Conservation (phyloP, 2,888 invertebrate species). For the Chelonus formosanus region DNA sequence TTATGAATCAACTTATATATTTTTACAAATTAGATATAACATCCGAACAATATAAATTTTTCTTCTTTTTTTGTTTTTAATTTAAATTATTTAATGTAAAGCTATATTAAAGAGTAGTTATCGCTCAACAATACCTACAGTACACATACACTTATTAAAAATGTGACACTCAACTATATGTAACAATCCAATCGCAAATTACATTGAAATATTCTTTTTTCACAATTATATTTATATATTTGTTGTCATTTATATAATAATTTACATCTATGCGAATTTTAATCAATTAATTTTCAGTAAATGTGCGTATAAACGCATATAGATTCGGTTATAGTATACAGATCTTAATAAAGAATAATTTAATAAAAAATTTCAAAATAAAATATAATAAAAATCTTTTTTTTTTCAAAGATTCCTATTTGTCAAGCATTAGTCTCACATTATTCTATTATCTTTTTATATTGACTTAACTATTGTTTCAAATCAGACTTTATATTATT, state of each 20-base stretch:
- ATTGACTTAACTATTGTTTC: constrained; percentile 37
- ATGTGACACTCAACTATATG: constrained; percentile 4
- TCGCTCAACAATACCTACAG: constrained; percentile 16
- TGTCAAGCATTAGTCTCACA: not conserved
- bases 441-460: constrained; percentile 33
- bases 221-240: not conserved
- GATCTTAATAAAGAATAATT: not conserved
- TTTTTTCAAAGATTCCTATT: not conserved
- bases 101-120: not conserved
- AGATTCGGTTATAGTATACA: not conserved
- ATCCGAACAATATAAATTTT: constrained; percentile 11
- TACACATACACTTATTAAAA: not conserved
- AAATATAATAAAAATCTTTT: not conserved
- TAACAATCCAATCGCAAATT: constrained; percentile 10
- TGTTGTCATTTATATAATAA: not conserved
- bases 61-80: not conserved
- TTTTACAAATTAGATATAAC: constrained; percentile 33
- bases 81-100: constrained; percentile 4
- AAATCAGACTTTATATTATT: constrained; percentile 18
- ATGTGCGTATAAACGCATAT: constrained; percentile 22
- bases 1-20: constrained; percentile 37
- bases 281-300: not conserved
- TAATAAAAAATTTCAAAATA: not conserved
- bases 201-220: constrained; percentile 6
- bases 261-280: not conserved